A percentile compares a stretch with the other conserved stretches of the same genome.
Conservation (phyloP, 1,140 invertebrate genomes). For the Eurosta solidaginis region DNA sequence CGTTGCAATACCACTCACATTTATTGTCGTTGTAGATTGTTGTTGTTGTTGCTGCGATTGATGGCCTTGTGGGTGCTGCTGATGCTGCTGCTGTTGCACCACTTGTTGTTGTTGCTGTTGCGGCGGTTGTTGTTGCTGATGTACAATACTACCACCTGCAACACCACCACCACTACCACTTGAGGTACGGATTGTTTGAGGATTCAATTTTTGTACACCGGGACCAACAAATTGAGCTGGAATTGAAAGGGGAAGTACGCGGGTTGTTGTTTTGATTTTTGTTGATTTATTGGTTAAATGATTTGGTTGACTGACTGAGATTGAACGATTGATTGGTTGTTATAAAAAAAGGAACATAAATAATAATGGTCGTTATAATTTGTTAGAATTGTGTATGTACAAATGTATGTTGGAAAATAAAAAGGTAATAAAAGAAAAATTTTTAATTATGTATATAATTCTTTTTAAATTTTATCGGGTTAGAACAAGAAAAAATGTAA, state of each 20-base stretch:
- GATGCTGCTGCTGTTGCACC: constrained; percentile 34
- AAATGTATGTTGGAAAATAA: too few species aligned
- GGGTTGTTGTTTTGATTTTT: constrained; percentile 34
- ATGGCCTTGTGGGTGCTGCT: constrained; percentile 31
- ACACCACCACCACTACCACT: constrained; percentile 50
- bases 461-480: too few species aligned
- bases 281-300: constrained; percentile 24
- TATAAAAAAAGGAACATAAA: background rate
- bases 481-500: too few species aligned
- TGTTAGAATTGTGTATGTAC: background rate
- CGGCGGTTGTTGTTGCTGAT: constrained; percentile 26
- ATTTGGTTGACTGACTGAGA: constrained; percentile 32
- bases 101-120: constrained; percentile 37
- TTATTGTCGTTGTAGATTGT: constrained; percentile 28
- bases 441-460: too few species aligned
- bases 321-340: constrained; percentile 28
- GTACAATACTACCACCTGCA: constrained; percentile 39
- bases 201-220: constrained; percentile 67
- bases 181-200: constrained; percentile 66
- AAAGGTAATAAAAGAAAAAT: too few species aligned
- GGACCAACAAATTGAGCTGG: constrained; percentile 70
- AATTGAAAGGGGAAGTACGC: constrained; percentile 47
- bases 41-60: constrained; percentile 30
- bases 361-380: background rate
- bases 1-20: constrained; percentile 48